Percentiles rank a stretch among this genome's conserved stretches.
phyloP scores from a whole-genome alignment of 1,140 invertebrate genomes.

The Drosophila persimilis region DNA sequence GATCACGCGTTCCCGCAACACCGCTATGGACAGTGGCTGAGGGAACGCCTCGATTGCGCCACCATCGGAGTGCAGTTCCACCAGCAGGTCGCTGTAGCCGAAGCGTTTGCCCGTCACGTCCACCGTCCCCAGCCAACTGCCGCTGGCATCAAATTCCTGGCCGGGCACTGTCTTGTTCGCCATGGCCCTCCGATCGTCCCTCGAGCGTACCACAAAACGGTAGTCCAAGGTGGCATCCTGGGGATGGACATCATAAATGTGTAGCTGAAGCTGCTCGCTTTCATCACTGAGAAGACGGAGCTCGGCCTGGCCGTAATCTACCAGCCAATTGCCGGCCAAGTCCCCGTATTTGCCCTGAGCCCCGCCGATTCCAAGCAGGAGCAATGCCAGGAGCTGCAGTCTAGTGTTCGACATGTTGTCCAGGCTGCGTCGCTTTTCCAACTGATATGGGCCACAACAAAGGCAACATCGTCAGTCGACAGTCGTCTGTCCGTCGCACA shows the following conservation, averaged over 20 bases:
- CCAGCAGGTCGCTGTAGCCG: slow-evolving; percentile 33
- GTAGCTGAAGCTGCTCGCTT: background rate
- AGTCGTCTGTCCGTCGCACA: slow-evolving; percentile 6
- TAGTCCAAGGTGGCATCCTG: background rate
- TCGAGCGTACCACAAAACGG: slow-evolving; percentile 14
- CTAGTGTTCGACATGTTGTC: background rate
- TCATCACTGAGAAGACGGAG: slow-evolving; percentile 6
- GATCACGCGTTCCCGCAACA: slow-evolving; percentile 11
- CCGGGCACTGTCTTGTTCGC: background rate
- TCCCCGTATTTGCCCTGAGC: slow-evolving; percentile 34
- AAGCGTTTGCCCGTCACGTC: slow-evolving; percentile 15
- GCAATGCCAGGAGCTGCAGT: background rate
- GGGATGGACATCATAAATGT: slow-evolving; percentile 19
- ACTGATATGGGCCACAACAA: slow-evolving; percentile 13
- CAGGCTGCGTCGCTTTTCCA: slow-evolving; percentile 30
- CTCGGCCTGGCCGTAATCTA: slow-evolving; percentile 28
- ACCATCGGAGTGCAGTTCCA: slow-evolving; percentile 22
- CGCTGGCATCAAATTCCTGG: slow-evolving; percentile 20
- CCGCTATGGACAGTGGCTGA: background rate
- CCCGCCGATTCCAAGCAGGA: background rate
- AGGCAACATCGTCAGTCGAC: background rate
- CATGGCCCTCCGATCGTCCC: background rate
- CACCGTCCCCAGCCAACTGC: slow-evolving; percentile 46
- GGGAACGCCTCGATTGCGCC: too few relatives aligned
- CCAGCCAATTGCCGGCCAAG: slow-evolving; percentile 50